A percentile compares a stretch with the other conserved stretches of the same genome.
Evolutionary conservation across 2,888 invertebrate genomes (phyloP).

Genomic region (Ormyrus pomaceus): DNA sequence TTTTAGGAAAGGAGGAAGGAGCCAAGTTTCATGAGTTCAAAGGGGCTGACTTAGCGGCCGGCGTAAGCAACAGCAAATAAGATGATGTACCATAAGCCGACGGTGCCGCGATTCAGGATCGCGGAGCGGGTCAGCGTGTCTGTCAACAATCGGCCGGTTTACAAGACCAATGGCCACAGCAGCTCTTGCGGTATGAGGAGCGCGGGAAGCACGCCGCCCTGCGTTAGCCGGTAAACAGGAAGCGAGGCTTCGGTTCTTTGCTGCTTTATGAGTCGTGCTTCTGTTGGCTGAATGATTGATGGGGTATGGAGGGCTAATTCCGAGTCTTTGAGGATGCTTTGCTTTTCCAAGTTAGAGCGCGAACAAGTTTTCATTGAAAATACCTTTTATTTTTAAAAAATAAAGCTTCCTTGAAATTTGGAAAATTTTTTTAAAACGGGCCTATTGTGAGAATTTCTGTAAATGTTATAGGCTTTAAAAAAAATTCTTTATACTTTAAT

Average conservation of each 20-base stretch:
- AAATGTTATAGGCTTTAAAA: too few species aligned
- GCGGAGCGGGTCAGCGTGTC: slow-evolving; percentile 72
- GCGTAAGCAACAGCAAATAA: not conserved
- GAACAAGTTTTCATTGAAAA: too few species aligned
- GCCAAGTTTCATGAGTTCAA: slow-evolving; percentile 14
- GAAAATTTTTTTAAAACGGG: too few species aligned
- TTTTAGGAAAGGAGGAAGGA: not conserved
- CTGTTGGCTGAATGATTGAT: too few species aligned
- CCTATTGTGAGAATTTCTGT: too few species aligned
- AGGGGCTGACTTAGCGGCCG: slow-evolving; percentile 15
- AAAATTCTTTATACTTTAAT: too few species aligned
- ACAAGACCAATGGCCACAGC: slow-evolving; percentile 61
- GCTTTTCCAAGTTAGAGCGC: too few species aligned
- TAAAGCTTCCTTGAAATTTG: too few species aligned
- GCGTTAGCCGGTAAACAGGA: slow-evolving; percentile 70
- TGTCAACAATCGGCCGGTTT: slow-evolving; percentile 71
- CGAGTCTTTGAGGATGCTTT: too few species aligned
- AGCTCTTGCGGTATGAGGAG: slow-evolving; percentile 70
- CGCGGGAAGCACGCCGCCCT: slow-evolving; percentile 67
- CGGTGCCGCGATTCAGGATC: slow-evolving; percentile 73
- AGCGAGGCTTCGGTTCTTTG: not conserved
- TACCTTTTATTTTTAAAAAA: too few species aligned
- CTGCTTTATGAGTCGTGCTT: too few species aligned
- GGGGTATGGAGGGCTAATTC: too few species aligned
- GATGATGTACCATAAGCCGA: slow-evolving; percentile 75